Conservation (phyloP, 2,888 invertebrate genomes). For the Meandrusa payeni region DNA sequence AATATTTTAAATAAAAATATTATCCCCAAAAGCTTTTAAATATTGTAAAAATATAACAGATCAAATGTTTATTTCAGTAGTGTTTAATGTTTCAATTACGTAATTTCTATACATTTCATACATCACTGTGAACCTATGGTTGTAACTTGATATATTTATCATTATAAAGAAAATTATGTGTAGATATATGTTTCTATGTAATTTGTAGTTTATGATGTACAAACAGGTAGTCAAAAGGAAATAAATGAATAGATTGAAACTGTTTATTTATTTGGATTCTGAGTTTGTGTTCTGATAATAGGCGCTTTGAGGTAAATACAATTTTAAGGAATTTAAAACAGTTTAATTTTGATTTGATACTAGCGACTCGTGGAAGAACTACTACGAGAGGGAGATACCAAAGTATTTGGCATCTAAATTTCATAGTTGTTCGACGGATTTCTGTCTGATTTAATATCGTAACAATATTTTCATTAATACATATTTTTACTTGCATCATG, state of each 20-base stretch:
- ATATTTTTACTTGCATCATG: too few species aligned
- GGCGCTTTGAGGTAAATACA: too few species aligned
- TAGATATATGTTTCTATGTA: constrained; percentile 75
- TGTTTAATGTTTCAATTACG: constrained; percentile 21
- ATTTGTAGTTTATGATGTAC: constrained; percentile 73
- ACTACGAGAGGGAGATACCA: too few species aligned
- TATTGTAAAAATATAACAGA: not conserved
- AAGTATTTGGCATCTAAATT: too few species aligned
- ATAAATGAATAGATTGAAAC: constrained; percentile 59
- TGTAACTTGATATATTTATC: constrained; percentile 73
- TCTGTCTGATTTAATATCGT: too few species aligned
- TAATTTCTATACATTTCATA: constrained; percentile 43
- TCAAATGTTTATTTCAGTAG: constrained; percentile 23
- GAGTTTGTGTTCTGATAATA: too few species aligned
- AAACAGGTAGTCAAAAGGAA: constrained; percentile 70
- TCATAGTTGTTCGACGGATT: too few species aligned
- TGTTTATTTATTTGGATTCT: constrained; percentile 9
- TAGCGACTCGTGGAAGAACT: too few species aligned
- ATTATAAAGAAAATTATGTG: constrained; percentile 63
- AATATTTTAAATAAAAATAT: constrained; percentile 16
- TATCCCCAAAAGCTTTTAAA: constrained; percentile 9
- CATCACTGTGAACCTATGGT: constrained; percentile 73
- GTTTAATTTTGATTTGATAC: too few species aligned
- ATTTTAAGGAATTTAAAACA: too few species aligned
- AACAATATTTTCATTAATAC: too few species aligned